Percentiles rank a stretch among this genome's conserved stretches.
Evolutionary conservation across 2,797 vertebrate species (phyloP).

Genomic region (Chloroceryle inda): DNA sequence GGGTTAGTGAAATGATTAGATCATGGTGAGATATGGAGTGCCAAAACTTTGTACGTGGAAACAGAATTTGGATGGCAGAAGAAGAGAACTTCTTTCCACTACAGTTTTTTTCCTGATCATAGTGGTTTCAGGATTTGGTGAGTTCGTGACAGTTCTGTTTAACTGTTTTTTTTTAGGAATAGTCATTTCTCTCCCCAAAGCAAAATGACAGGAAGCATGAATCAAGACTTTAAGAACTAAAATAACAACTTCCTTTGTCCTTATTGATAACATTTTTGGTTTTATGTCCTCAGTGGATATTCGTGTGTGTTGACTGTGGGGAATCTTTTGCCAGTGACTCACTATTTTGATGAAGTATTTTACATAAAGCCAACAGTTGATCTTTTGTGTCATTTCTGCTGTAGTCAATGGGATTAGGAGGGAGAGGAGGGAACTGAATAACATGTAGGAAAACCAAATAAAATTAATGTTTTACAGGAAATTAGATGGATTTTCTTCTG

Average conservation of each 20-base stretch:
- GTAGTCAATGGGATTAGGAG: not conserved
- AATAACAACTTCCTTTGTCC: conserved; percentile 47
- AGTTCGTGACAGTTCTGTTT: conserved; percentile 6
- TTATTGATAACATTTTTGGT: not conserved
- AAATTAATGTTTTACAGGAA: conserved; percentile 33
- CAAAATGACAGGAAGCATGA: conserved; percentile 43
- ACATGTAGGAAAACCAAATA: not conserved
- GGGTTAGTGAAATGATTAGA: not conserved
- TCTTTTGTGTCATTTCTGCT: not conserved
- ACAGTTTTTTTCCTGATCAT: not conserved
- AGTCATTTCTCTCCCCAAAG: not conserved
- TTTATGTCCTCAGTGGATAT: not conserved
- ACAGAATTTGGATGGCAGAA: not conserved
- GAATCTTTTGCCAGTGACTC: conserved; percentile 35
- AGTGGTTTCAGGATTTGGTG: not conserved
- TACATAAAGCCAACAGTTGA: conserved; percentile 7
- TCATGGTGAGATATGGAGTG: not conserved
- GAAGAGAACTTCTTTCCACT: not conserved
- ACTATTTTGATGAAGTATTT: conserved; percentile 21
- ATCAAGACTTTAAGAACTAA: conserved; percentile 38
- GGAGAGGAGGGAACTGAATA: not conserved
- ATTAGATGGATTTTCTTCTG: not conserved
- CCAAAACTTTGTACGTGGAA: not conserved
- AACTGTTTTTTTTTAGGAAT: not conserved
- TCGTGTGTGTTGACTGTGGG: not conserved